Conservation (phyloP, 64 coral and sea anemone species). For the Stylophora pistillata region DNA sequence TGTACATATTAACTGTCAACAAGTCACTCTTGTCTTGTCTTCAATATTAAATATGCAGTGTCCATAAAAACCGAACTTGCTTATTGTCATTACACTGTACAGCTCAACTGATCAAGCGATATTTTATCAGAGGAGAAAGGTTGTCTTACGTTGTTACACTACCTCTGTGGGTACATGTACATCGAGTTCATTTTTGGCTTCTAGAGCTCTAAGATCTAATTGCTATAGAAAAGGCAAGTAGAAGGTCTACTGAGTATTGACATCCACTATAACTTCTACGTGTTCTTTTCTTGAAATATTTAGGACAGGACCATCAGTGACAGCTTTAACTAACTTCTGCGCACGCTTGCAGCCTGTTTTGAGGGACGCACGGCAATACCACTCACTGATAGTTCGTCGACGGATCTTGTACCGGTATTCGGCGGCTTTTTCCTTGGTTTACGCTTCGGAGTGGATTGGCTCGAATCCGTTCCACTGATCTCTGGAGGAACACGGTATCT, state of each 20-base stretch:
- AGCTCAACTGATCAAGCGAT: too few relatives aligned
- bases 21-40: neutral
- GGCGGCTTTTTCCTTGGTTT: conserved; percentile 79
- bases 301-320: neutral
- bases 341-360: conserved; percentile 67
- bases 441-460: conserved; percentile 75
- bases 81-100: too few relatives aligned
- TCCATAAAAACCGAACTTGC: too few relatives aligned
- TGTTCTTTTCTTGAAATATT: neutral
- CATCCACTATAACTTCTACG: too few relatives aligned
- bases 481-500: conserved; percentile 79
- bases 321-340: conserved; percentile 35
- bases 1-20: neutral
- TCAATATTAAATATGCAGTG: too few relatives aligned
- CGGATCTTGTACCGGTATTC: conserved; percentile 38
- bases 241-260: too few relatives aligned
- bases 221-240: too few relatives aligned
- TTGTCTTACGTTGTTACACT: too few relatives aligned
- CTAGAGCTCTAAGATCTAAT: too few relatives aligned
- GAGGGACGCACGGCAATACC: conserved; percentile 79
- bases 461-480: conserved; percentile 76
- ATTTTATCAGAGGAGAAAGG: too few relatives aligned
- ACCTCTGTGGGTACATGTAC: too few relatives aligned
- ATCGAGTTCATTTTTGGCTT: too few relatives aligned
- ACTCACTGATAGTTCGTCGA: conserved; percentile 76